Evolutionary conservation across 2,888 invertebrate species (phyloP).

Genomic region (Steinernema scapterisci): DNA sequence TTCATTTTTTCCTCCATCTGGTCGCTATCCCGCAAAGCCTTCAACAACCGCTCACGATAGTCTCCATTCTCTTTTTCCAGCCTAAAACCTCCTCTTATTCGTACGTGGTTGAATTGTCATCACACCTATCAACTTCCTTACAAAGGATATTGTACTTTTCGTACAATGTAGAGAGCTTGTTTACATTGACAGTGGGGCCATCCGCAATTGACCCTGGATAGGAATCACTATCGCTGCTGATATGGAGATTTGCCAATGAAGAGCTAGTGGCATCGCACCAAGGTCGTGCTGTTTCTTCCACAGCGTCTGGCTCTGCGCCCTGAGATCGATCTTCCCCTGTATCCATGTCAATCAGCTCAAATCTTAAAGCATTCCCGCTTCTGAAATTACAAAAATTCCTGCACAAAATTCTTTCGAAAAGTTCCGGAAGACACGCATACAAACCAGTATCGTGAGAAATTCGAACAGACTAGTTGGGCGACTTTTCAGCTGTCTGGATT

Average conservation of each 20-base stretch:
- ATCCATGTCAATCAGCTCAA: no score
- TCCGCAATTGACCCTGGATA: neutral
- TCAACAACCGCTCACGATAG: constrained; percentile 55
- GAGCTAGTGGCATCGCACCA: neutral
- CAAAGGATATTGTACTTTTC: constrained; percentile 46
- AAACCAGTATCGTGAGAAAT: no score
- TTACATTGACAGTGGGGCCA: neutral
- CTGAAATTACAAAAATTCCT: no score
- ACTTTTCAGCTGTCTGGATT: no score
- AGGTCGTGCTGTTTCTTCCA: no score
- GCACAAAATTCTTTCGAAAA: no score
- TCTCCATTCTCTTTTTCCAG: constrained; percentile 53
- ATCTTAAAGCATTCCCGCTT: no score
- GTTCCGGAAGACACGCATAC: no score
- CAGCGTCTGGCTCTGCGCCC: no score
- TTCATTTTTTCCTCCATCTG: constrained; percentile 47
- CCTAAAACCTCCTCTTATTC: constrained; percentile 44
- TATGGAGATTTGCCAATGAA: constrained; percentile 15
- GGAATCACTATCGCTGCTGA: constrained; percentile 9
- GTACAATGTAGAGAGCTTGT: constrained; percentile 35
- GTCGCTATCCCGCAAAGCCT: constrained; percentile 51
- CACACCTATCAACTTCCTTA: constrained; percentile 47
- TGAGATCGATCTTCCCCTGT: no score
- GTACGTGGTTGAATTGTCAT: no score
- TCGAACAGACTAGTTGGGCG: no score